These are phyloP conservation scores for Numenius phaeopus DNA, from an alignment of 2,797 vertebrate species.

Conservation along the genomic window DNA sequence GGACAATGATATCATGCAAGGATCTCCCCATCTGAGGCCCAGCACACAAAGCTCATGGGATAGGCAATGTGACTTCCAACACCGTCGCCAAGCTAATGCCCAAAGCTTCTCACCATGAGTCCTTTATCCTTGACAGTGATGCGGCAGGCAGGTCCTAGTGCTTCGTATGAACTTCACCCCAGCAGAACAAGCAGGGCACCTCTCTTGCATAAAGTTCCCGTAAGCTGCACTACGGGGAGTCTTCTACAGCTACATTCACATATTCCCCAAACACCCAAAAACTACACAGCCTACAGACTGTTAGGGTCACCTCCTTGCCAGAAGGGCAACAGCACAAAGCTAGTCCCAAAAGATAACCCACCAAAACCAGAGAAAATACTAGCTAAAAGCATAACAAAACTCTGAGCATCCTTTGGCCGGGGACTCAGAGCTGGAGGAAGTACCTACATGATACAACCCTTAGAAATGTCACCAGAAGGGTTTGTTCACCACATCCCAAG, in stretches of 20 bases:
- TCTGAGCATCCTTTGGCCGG: neutral
- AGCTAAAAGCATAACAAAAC: neutral
- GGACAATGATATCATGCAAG: neutral
- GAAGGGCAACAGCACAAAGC: neutral
- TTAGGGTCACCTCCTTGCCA: neutral
- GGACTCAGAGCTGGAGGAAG: neutral
- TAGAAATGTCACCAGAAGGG: neutral
- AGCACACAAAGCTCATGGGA: neutral
- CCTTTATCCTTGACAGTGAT: neutral
- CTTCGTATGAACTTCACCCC: neutral
- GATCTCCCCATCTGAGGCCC: neutral
- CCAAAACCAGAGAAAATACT: neutral
- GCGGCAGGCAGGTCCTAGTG: neutral
- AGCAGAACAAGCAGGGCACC: neutral
- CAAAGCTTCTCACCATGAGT: rapidly evolving
- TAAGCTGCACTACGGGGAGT: rapidly evolving
- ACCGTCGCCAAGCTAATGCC: rapidly evolving
- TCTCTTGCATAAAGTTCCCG: neutral
- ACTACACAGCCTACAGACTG: too few species aligned
- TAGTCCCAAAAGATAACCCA: neutral
- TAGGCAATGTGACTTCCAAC: neutral
- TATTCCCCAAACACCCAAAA: neutral
- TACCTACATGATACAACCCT: neutral
- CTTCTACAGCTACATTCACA: neutral
- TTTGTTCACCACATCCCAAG: neutral